Evolutionary conservation across 1,140 invertebrate species (phyloP), one percentile per base, ranked within the genome.

Genomic region (Aphelinus certus): DNA sequence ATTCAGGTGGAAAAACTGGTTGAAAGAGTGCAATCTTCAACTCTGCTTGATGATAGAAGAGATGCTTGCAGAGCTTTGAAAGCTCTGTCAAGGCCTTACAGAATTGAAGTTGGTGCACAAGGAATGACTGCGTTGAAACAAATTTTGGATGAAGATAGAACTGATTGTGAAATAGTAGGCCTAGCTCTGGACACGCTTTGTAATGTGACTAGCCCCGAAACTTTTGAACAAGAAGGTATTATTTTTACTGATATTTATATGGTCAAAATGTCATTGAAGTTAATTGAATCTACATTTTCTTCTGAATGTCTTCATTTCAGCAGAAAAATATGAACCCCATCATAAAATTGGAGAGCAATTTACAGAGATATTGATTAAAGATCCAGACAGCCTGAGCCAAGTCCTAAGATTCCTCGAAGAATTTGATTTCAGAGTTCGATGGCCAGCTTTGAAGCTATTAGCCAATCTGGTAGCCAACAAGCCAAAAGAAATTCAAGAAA

Each of bases 361-460:
- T 83, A 98, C 98, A 3, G 98, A 99, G 90, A 98, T 99, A 89
- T 98, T 99, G 83, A 94, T 98, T 5, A 99, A 99, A 87, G 93
- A 95, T 79, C 88, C 91, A 10, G 95, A 97, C 75, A 97, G 97
- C 87, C 93, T 99, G 26, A 90, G 92, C 63, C 84, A 97, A 7
- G 89, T 99, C 2, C 87, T 99, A 74, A 92, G 93, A 61, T 91
- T 98, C 65, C 86, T 99, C n/a, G 97, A 98, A 83, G 96, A 98
- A 84, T 98, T 95, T 88, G 96, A 98, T 85, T 99, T 98, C 83
- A 91, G 91, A 85, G 95, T 99, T 0, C 90, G 97, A 79, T 94
- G 95, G 87, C 94, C 96, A 43, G 92, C 95, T 46, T 91, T 98
- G 7, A 94, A 95, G 81, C 86, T 99, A 9, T 84, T 99, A 3